Base-by-base conservation (phyloP, 2,888 invertebrate genomes). In the Melanchra persicariae region DNA sequence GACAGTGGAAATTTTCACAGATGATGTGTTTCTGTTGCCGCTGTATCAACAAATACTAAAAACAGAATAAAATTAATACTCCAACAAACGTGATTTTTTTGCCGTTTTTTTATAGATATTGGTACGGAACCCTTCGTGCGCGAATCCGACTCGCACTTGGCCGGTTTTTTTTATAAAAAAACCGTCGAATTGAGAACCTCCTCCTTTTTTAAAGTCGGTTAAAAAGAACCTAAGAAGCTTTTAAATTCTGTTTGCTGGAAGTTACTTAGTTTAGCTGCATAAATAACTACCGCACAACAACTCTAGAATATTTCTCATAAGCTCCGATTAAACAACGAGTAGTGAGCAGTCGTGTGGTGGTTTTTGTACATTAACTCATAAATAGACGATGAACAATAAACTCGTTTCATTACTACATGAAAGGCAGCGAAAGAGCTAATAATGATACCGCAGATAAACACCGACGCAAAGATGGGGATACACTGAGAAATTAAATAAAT, bases 361-460 rank as follows among this genome's bases (percentile, higher is more conserved):
- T 59, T 66, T 63, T 66, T 74, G 45, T 47, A 47, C 51, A 71
- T 51, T 30, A 45, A 40, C 2, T 40, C 37, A 49, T 74, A 66
- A 65, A 69, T 77, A 76, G 34, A 62, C 57, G 59, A 72, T 65
- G 81, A 81, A 73, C 81, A 82, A 81, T 82, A 79, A 85, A 82
- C 82, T 85, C 79, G 78, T 86, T 87, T 81, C 77, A 88, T 85
- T 87, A 83, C 75, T 79, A 82, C 81, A 77, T 86, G 83, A 85
- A 87, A 81, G 72, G 75, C 80, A 72, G 66, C 26, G 76, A 82
- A 83, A 80, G 70, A 79, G 78, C 83, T 87, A 85, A 89, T 89
- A 87, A 88, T 79, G 79, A 85, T 80, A 82, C 83, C 86, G 60
- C 81, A 86, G 81, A 87, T 87, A 87, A 85, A 87, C 84, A 87